Base-by-base conservation (phyloP, 2,797 vertebrate species). In the Lacerta agilis region DNA sequence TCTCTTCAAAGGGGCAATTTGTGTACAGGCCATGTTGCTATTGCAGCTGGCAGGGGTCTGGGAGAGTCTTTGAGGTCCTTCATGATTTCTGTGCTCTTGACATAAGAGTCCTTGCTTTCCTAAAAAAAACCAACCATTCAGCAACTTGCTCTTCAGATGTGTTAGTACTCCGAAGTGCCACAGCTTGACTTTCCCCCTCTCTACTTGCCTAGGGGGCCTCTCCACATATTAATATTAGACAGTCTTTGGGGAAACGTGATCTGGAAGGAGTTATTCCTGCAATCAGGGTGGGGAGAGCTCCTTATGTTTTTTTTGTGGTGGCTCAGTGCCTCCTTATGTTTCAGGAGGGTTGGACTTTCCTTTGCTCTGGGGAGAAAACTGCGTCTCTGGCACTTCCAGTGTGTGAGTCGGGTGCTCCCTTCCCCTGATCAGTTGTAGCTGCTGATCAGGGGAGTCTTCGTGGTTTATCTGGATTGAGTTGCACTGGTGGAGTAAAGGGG, bases 221-320 rank as follows among this genome's bases (percentile, higher is more conserved):
- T 61, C 55, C 49, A 7, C 61, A 67, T 23, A 64, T 81, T 58
- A 86, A 67, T 23, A 64, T 81, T 58, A 82, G 43, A 41, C 76
- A 29, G 45, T 23, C 11, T 33, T 81, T 81, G 38, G 58, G 18
- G 72, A 85, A 76, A 81, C 79, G 25, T 66, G 79, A 89, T 81
- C n/a, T 76, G 61, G 71, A 75, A 67, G 58, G 17, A 89, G 79
- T 29, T 69, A 77, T 69, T 77, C 88, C 17, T 76, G 71, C 58
- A 80, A n/a, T 85, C 11, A 66, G 82, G 77, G 55, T 79, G 77
- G 82, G 75, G 36, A 27, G 11, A 79, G 23, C n/a, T 36, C 36
- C 67, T 71, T 64, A 29, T 72, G 38, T 58, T n/a, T 41, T 41
- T 41, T 66, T 69, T 85, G 45, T 55, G 17, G 55, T 43, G 58